Evolutionary conservation across 2,888 invertebrate species (phyloP).

Genomic region (Abrostola tripartita): DNA sequence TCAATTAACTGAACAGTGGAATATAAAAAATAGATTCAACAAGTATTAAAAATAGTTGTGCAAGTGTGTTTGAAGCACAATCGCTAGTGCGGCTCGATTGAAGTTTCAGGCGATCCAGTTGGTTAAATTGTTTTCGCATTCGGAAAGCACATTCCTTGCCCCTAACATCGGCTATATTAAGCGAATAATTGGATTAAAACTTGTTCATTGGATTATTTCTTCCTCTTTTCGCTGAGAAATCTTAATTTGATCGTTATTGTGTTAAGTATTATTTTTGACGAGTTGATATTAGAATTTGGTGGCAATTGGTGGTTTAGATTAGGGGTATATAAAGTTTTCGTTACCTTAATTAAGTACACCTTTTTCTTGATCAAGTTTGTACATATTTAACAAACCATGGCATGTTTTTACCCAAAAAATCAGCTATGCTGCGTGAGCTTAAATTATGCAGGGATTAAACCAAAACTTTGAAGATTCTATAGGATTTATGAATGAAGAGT

Average conservation of each 20-base stretch:
- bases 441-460: no score
- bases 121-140: slow-evolving; percentile 73
- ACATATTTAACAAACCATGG: no score
- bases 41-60: slow-evolving; percentile 58
- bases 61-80: slow-evolving; percentile 33
- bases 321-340: background rate
- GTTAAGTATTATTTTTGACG: slow-evolving; percentile 24
- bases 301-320: background rate
- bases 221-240: slow-evolving; percentile 49
- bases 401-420: no score
- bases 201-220: slow-evolving; percentile 53
- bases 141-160: slow-evolving; percentile 60
- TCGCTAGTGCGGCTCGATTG: slow-evolving; percentile 57
- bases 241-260: slow-evolving; percentile 48
- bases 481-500: no score
- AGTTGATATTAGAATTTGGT: slow-evolving; percentile 7
- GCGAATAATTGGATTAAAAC: slow-evolving; percentile 71
- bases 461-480: no score
- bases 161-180: slow-evolving; percentile 63
- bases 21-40: slow-evolving; percentile 50
- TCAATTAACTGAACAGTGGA: slow-evolving; percentile 34
- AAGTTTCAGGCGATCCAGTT: slow-evolving; percentile 36
- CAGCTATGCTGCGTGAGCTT: no score
- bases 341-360: background rate
- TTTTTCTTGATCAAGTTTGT: background rate